A percentile compares a stretch with the other conserved stretches of the same genome.
Conservation (phyloP, 2,888 invertebrate species). For the Oasisia sp. region DNA sequence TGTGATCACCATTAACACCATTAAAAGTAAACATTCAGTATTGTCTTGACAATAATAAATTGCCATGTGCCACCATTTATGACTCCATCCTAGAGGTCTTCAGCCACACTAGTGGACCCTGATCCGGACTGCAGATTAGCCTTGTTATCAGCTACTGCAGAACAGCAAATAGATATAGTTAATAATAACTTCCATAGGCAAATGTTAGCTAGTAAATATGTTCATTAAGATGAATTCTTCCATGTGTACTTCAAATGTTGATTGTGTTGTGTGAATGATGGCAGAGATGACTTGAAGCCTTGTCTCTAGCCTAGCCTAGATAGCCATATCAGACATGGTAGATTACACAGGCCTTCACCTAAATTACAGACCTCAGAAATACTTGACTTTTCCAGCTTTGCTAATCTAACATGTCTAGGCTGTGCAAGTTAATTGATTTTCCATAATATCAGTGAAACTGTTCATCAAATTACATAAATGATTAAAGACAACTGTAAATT, state of each 20-base stretch:
- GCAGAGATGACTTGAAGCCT: neutral
- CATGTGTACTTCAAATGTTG: neutral
- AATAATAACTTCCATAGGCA: neutral
- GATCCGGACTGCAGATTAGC: neutral
- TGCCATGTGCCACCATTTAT: too few relatives aligned
- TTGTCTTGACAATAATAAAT: too few relatives aligned
- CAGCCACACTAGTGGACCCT: too few relatives aligned
- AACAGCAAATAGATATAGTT: neutral
- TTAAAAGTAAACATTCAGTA: too few relatives aligned
- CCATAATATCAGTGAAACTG: too few relatives aligned
- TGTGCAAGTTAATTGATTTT: too few relatives aligned
- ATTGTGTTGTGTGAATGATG: neutral
- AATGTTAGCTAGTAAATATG: neutral
- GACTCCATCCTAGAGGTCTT: too few relatives aligned
- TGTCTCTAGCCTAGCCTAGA: neutral
- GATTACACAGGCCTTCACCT: neutral
- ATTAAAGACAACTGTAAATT: too few relatives aligned
- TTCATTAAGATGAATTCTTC: neutral
- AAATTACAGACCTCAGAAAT: neutral
- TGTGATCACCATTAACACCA: too few relatives aligned
- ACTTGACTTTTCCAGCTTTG: too few relatives aligned
- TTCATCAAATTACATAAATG: too few relatives aligned
- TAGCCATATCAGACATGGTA: neutral
- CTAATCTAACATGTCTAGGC: too few relatives aligned
- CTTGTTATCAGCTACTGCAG: neutral